Evolutionary conservation across 2,113 vertebrate species (phyloP).

Genomic region (Cebidichthys violaceus): DNA sequence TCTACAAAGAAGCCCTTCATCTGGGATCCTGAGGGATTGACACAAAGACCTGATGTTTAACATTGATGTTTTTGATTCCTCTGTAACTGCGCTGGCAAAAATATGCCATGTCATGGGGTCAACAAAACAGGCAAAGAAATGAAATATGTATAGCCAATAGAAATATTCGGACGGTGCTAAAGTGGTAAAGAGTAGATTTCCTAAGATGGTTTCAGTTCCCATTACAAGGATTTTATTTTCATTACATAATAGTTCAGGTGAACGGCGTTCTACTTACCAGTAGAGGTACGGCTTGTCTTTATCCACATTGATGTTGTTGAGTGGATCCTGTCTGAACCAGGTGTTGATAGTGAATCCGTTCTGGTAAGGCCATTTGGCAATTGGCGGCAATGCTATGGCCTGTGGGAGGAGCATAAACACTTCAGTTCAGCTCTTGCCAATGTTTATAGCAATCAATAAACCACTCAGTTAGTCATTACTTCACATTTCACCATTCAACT

Average conservation of each 20-base stretch:
- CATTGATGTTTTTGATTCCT: not conserved
- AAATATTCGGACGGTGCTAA: not conserved
- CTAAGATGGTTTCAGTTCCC: not conserved
- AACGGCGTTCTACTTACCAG: constrained; percentile 87
- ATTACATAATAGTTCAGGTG: not conserved
- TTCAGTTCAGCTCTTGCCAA: not conserved
- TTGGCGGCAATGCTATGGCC: constrained; percentile 98
- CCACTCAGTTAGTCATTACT: constrained; percentile 16
- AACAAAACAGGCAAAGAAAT: not conserved
- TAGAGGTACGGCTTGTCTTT: constrained; percentile 99
- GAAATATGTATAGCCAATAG: not conserved
- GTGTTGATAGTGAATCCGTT: constrained; percentile 99
- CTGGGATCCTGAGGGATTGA: constrained; percentile 14
- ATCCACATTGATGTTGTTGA: constrained; percentile 99
- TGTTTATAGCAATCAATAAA: constrained; percentile 25
- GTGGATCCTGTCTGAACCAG: constrained; percentile 99
- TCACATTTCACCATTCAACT: constrained; percentile 16
- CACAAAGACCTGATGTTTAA: constrained; percentile 12
- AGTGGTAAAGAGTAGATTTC: not conserved
- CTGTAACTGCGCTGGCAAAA: not conserved
- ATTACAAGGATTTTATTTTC: not conserved
- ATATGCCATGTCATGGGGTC: constrained; percentile 3
- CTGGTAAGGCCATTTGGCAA: constrained; percentile 99
- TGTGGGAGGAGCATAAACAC: constrained; percentile 64
- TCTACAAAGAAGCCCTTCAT: not conserved